phyloP scores from a whole-genome alignment of 2,797 vertebrate genomes.

The Sciaenops ocellatus region DNA sequence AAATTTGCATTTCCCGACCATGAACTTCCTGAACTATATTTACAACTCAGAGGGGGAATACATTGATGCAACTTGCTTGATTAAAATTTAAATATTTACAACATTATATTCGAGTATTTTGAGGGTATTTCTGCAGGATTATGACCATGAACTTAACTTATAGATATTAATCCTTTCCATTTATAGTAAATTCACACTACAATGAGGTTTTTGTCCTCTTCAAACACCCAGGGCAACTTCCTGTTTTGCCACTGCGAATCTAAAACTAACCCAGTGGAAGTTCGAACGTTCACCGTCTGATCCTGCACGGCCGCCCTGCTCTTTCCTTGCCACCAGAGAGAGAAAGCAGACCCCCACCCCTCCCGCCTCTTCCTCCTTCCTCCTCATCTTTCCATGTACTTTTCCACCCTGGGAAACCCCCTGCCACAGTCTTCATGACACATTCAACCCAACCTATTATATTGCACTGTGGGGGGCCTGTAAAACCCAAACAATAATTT shows the following conservation, averaged over 20 bases:
- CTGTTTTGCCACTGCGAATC: neutral
- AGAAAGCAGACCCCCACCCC: conserved; percentile 24
- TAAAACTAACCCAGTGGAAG: conserved; percentile 13
- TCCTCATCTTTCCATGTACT: conserved; percentile 69
- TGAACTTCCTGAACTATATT: conserved; percentile 23
- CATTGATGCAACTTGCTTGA: neutral
- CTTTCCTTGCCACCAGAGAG: conserved; percentile 29
- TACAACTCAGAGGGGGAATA: neutral
- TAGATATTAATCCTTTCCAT: neutral
- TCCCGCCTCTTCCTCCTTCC: conserved; percentile 39
- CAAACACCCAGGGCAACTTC: neutral
- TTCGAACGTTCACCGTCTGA: conserved; percentile 18
- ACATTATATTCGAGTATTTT: neutral
- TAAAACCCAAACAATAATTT: conserved; percentile 75
- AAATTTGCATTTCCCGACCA: neutral
- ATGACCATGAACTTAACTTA: too few relatives aligned
- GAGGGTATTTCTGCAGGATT: neutral
- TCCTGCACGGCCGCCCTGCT: conserved; percentile 7
- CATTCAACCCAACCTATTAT: conserved; percentile 70
- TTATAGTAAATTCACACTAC: neutral
- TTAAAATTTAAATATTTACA: neutral
- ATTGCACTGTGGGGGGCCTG: conserved; percentile 59
- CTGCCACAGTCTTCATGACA: conserved; percentile 63
- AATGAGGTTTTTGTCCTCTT: neutral
- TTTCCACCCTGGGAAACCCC: conserved; percentile 70